Base-by-base conservation (phyloP, 2,797 vertebrate species). In the Pempheris klunzingeri region DNA sequence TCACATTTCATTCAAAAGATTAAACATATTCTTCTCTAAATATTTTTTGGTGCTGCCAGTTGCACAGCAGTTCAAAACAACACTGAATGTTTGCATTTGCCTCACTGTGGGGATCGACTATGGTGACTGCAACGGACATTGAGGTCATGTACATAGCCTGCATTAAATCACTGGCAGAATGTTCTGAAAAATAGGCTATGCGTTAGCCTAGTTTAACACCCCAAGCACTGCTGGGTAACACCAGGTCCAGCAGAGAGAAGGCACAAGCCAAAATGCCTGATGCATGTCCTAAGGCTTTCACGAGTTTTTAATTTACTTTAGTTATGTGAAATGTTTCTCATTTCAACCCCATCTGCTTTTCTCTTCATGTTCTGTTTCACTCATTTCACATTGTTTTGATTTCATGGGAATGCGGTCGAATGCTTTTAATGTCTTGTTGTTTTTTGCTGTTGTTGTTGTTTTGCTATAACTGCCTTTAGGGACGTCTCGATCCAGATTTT, bases 301-400 rank as follows among this genome's bases (percentile, higher is more conserved):
- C 57, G 26, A 15, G 22, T 47, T 67, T 36, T 67, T 39, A 1
- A 13, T 65, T 58, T 50, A 2, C 22, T 58, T 73, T 58, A 13
- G 20, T 61, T 17, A 14, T 32, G 1, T 53, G 4, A 28, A 49
- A 30, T 71, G 13, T 30, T 66, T 78, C 75, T 74, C 58, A 83
- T 84, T 32, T 75, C 71, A 81, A 2, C 54, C 12, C 82, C 84
- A 85, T 82, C 49, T 80, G 65, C 83, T 74, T 88, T 85, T 82
- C 22, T 70, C 34, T 65, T 44, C 57, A 62, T 88, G 30, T 61
- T 59, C 39, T 64, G 4, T 69, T 65, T 80, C 50, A 74, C 77
- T 69, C 62, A 74, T 83, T 84, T 5, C 43, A 64, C n/a, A 49
- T 64, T 72, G 28, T 68, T 66, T 81, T 44, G 26, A 57, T 65